Percentiles rank a stretch among this genome's conserved stretches.
phyloP scores from a whole-genome alignment of 1,140 invertebrate genomes.

The Drosophila elegans region DNA sequence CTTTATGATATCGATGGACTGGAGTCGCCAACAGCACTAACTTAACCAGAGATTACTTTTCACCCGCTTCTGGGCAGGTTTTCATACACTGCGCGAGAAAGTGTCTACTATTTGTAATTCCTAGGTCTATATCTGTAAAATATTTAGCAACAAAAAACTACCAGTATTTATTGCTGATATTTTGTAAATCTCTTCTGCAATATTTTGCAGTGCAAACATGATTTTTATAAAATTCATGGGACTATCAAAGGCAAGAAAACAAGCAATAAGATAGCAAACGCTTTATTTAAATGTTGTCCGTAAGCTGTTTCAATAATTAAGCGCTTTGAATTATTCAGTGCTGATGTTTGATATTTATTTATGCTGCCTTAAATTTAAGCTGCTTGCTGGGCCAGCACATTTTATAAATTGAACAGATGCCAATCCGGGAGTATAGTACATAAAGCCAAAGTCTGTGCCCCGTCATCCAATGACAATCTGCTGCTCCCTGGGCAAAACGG shows the following conservation, averaged over 20 bases:
- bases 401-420: constrained; percentile 10
- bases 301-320: constrained; percentile 5
- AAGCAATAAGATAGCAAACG: background rate
- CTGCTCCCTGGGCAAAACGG: background rate
- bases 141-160: too few relatives aligned
- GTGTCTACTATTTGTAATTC: too few relatives aligned
- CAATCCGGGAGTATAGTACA: constrained; percentile 4
- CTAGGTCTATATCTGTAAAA: too few relatives aligned
- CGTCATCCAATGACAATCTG: constrained; percentile 10
- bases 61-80: background rate
- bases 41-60: constrained; percentile 13
- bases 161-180: too few relatives aligned
- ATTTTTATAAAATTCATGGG: too few relatives aligned
- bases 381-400: constrained; percentile 7
- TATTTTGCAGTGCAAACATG: too few relatives aligned
- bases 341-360: constrained; percentile 6
- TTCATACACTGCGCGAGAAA: too few relatives aligned
- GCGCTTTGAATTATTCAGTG: background rate
- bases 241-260: background rate
- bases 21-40: constrained; percentile 14
- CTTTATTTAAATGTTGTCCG: background rate
- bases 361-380: background rate
- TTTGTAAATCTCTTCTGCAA: too few relatives aligned
- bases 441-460: background rate
- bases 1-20: constrained; percentile 35